phyloP scores from a whole-genome alignment of 2,113 vertebrate genomes.

The Tachuris rubrigastra region DNA sequence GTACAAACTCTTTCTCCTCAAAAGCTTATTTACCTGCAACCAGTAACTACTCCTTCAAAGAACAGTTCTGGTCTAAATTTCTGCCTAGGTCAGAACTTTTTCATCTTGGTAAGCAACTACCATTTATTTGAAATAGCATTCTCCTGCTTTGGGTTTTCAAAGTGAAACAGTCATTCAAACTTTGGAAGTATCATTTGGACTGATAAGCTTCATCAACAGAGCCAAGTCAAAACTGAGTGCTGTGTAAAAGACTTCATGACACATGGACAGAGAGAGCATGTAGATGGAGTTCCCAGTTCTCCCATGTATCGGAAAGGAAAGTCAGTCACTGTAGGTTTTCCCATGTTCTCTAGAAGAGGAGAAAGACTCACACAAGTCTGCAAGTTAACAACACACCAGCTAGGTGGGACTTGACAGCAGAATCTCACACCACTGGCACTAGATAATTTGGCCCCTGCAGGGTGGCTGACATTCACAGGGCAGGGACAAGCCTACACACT shows the following conservation, averaged over 20 bases:
- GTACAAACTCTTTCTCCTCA: not conserved
- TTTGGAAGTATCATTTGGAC: not conserved
- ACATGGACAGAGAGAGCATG: fast-evolving
- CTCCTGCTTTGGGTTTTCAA: not conserved
- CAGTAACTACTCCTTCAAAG: not conserved
- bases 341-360: not conserved
- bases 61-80: not conserved
- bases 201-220: not conserved
- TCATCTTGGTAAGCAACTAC: not conserved
- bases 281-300: not conserved
- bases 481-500: not conserved
- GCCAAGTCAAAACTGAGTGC: not conserved
- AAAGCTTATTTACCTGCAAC: not conserved
- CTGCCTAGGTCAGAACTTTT: not conserved
- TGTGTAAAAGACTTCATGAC: not conserved
- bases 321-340: not conserved
- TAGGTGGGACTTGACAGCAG: not conserved
- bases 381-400: not conserved
- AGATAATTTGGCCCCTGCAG: fast-evolving
- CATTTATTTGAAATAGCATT: not conserved
- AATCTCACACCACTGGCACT: not conserved
- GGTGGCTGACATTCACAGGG: not conserved
- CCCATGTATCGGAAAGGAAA: not conserved
- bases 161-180: not conserved
- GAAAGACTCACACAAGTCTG: not conserved